A percentile compares a stretch with the other conserved stretches of the same genome.
Conservation (phyloP, 2,113 vertebrate genomes). For the Mellivora capensis region DNA sequence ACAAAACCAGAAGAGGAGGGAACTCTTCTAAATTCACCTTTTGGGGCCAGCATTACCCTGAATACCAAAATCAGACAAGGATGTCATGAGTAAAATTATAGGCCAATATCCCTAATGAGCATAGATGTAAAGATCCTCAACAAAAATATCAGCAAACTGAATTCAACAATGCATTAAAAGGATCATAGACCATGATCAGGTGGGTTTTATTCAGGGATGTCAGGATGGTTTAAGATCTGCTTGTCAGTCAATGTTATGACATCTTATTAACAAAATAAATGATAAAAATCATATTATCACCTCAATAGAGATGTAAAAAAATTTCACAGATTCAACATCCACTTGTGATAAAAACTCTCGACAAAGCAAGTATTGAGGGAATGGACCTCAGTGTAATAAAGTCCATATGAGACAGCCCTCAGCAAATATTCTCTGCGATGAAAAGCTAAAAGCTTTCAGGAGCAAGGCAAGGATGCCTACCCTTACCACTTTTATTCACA, state of each 20-base stretch:
- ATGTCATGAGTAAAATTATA: neutral
- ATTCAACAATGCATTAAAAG: neutral
- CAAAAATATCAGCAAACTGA: neutral
- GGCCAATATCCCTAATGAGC: neutral
- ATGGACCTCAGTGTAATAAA: neutral
- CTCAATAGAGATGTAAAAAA: neutral
- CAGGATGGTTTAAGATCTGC: neutral
- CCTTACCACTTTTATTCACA: neutral
- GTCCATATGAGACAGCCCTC: neutral
- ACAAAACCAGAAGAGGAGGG: too few species aligned
- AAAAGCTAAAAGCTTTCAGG: neutral
- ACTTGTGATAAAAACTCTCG: neutral
- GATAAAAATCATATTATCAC: neutral
- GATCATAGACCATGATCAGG: neutral
- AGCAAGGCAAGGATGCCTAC: neutral
- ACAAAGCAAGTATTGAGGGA: neutral
- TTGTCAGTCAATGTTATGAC: neutral
- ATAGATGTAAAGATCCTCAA: neutral
- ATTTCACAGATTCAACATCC: neutral
- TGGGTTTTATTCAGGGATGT: neutral
- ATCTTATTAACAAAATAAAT: neutral
- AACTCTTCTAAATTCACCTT: neutral
- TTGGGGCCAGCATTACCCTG: neutral
- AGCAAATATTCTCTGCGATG: neutral
- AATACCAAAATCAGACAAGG: neutral